Evolutionary conservation across 2,888 invertebrate species (phyloP).

Genomic region (Loripinus fragilis): DNA sequence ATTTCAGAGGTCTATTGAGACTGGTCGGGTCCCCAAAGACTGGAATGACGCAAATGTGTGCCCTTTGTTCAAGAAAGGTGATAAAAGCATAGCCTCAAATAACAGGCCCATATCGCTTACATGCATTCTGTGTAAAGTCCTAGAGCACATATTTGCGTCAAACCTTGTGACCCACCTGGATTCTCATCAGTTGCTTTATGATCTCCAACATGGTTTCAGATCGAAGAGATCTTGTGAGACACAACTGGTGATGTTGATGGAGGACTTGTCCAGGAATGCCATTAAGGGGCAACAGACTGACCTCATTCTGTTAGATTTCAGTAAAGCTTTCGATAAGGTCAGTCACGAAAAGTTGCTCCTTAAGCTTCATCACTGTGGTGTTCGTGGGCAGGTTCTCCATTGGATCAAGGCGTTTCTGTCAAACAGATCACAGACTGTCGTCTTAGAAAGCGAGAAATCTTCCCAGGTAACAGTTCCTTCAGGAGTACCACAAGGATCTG

Average conservation of each 20-base stretch:
- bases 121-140: constrained; percentile 26
- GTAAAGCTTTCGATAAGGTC: constrained; percentile 30
- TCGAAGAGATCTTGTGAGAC: constrained; percentile 31
- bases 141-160: constrained; percentile 33
- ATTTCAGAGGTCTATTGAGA: constrained; percentile 12
- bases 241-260: constrained; percentile 10
- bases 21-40: background rate
- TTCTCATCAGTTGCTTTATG: constrained; percentile 21
- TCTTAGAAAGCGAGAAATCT: constrained; percentile 23
- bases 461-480: constrained; percentile 25
- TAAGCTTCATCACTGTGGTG: constrained; percentile 23
- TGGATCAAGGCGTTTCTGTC: constrained; percentile 27
- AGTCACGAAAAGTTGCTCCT: constrained; percentile 26
- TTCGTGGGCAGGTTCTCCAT: background rate
- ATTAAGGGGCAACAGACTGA: constrained; percentile 29
- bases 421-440: constrained; percentile 22
- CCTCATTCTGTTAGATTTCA: constrained; percentile 30
- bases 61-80: constrained; percentile 5
- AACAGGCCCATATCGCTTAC: constrained; percentile 29
- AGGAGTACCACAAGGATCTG: constrained; percentile 33
- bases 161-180: constrained; percentile 22
- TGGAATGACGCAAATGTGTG: constrained; percentile 4
- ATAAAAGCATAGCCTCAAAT: background rate
- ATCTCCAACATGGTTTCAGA: constrained; percentile 34
- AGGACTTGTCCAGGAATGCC: constrained; percentile 24